Conservation (phyloP, 2,888 invertebrate species). For the Ophion costatus region DNA sequence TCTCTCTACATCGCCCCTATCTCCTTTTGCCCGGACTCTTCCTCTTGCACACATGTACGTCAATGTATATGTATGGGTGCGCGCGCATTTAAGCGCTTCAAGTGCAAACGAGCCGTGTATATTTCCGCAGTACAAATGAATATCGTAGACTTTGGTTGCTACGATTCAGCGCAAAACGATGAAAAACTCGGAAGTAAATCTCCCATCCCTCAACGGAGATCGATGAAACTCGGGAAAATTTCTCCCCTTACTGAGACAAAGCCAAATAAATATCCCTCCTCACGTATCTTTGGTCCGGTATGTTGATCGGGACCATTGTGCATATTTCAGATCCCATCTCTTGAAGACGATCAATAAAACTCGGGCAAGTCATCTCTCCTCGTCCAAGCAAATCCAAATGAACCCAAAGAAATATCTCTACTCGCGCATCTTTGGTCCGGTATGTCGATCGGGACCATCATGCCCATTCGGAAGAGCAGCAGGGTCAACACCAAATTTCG, state of each 20-base stretch:
- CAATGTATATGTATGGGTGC: background rate
- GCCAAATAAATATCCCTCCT: no score
- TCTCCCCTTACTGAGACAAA: no score
- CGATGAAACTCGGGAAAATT: no score
- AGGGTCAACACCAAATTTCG: no score
- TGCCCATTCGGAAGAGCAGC: background rate
- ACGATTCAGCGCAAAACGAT: background rate
- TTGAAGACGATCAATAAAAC: no score
- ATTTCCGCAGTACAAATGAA: background rate
- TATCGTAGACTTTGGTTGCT: background rate
- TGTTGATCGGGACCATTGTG: no score
- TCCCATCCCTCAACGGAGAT: no score
- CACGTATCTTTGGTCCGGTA: no score
- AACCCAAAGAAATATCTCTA: background rate
- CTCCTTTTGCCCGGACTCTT: constrained; percentile 11
- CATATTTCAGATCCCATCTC: no score
- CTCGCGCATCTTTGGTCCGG: background rate
- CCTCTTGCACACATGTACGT: background rate
- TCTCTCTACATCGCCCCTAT: constrained; percentile 14
- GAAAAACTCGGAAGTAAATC: background rate
- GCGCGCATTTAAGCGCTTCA: background rate
- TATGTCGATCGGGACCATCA: background rate
- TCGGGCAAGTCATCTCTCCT: no score
- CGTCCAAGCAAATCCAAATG: background rate
- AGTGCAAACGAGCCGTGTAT: background rate